Percentiles rank a stretch among this genome's conserved stretches.
These are phyloP conservation scores for Enoplosus armatus DNA, from an alignment of 2,797 vertebrate species.

Conservation along the genomic window DNA sequence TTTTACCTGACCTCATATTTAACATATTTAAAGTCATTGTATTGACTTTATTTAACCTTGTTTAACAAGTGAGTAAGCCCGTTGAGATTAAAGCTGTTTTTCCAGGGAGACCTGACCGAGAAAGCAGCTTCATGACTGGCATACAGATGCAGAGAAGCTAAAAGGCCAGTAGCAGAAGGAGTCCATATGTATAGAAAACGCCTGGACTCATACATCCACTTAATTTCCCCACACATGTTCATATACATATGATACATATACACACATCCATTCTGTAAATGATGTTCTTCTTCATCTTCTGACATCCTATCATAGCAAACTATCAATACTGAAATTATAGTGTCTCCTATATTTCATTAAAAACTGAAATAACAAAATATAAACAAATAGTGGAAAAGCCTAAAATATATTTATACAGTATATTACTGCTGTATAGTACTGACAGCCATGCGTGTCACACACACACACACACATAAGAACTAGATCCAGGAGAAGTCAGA, in stretches of 20 bases:
- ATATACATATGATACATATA: neutral
- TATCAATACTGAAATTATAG: neutral
- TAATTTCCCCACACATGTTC: neutral
- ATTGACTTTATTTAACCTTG: constrained; percentile 65
- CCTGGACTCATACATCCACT: neutral
- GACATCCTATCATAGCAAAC: neutral
- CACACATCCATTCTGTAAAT: neutral
- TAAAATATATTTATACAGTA: too few species aligned
- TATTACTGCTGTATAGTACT: neutral
- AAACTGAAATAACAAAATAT: neutral
- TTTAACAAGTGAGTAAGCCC: constrained; percentile 42
- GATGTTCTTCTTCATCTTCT: neutral
- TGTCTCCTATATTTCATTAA: neutral
- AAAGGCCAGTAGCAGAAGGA: constrained; percentile 26
- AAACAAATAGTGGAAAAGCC: neutral
- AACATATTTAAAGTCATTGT: too few species aligned
- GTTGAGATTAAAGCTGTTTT: constrained; percentile 59
- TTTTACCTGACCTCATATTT: constrained; percentile 60
- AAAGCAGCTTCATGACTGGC: constrained; percentile 24
- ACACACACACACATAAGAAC: neutral
- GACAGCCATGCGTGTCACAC: neutral
- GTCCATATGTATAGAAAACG: constrained; percentile 2
- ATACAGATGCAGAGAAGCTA: constrained; percentile 46
- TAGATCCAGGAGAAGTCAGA: constrained; percentile 29
- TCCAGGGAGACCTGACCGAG: constrained; percentile 41